Percentiles rank a stretch among this genome's conserved stretches.
Conservation (phyloP, 2,113 vertebrate genomes). For the Chiloscyllium plagiosum region DNA sequence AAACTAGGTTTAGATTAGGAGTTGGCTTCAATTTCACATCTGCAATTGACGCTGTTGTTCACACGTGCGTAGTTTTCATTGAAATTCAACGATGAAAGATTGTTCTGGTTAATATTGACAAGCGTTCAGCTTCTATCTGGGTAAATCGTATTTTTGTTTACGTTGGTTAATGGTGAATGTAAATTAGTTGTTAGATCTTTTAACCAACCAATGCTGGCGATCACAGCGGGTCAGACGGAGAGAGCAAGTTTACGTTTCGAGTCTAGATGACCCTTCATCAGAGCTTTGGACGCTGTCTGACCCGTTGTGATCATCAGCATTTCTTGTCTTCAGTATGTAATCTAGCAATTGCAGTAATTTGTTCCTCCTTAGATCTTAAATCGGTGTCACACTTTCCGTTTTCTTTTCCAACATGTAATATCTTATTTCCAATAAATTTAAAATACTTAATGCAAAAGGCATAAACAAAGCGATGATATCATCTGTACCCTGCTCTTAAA, state of each 20-base stretch:
- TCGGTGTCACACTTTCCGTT: background rate
- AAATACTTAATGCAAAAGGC: background rate
- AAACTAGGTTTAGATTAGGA: background rate
- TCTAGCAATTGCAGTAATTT: no score
- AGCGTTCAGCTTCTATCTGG: background rate
- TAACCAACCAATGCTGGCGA: no score
- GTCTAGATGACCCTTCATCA: no score
- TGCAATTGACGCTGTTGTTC: background rate
- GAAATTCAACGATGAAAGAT: background rate
- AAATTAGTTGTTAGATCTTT: background rate
- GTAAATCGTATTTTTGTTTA: background rate
- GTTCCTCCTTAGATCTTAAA: background rate
- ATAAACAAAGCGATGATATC: background rate
- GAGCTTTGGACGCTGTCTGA: no score
- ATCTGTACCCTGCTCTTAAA: background rate
- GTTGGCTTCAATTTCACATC: background rate
- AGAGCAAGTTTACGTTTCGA: no score
- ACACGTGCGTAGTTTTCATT: background rate
- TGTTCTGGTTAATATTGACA: background rate
- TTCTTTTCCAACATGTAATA: background rate
- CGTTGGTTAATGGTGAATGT: background rate
- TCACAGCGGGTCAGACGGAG: no score
- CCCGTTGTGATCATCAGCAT: no score
- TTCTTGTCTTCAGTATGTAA: background rate
- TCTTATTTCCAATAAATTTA: background rate